Percentiles rank a stretch among this genome's conserved stretches.
phyloP scores from a whole-genome alignment of 1,140 invertebrate species.

The Hesperophylax magnus region DNA sequence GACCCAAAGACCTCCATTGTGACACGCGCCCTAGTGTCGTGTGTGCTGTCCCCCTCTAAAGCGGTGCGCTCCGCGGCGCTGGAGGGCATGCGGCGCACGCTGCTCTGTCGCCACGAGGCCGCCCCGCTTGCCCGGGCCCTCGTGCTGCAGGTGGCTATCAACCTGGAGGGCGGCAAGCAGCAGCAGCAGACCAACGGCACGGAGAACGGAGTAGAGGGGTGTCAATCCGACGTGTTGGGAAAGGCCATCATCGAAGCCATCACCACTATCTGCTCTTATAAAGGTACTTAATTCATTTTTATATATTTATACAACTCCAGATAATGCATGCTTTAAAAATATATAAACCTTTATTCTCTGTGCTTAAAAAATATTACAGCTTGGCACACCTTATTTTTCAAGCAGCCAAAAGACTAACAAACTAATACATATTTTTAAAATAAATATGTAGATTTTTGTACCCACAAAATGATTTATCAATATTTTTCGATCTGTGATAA shows the following conservation, averaged over 20 bases:
- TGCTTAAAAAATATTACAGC: too few relatives aligned
- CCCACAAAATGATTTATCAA: too few relatives aligned
- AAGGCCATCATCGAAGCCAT: constrained; percentile 70
- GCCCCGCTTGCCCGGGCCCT: constrained; percentile 62
- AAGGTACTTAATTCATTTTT: constrained; percentile 57
- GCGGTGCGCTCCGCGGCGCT: constrained; percentile 60
- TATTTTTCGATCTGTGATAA: too few relatives aligned
- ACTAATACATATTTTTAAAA: too few relatives aligned
- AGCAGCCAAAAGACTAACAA: too few relatives aligned
- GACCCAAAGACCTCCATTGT: constrained; percentile 61
- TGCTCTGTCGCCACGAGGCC: constrained; percentile 60
- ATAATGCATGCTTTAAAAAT: neutral
- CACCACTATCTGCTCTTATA: constrained; percentile 69
- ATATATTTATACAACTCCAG: neutral
- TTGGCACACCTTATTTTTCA: too few relatives aligned
- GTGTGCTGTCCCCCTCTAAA: constrained; percentile 61
- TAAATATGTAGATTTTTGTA: too few relatives aligned
- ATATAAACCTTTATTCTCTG: too few relatives aligned
- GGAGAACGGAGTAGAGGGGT: constrained; percentile 61
- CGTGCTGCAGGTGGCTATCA: constrained; percentile 63
- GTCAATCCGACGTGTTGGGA: constrained; percentile 62
- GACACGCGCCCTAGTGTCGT: constrained; percentile 62
- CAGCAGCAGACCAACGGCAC: constrained; percentile 62
- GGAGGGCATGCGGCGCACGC: constrained; percentile 38
- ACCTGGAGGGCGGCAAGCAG: constrained; percentile 66